Conservation (phyloP, 35 echinoderm and acorn worm species). For the Apostichopus japonicus region DNA sequence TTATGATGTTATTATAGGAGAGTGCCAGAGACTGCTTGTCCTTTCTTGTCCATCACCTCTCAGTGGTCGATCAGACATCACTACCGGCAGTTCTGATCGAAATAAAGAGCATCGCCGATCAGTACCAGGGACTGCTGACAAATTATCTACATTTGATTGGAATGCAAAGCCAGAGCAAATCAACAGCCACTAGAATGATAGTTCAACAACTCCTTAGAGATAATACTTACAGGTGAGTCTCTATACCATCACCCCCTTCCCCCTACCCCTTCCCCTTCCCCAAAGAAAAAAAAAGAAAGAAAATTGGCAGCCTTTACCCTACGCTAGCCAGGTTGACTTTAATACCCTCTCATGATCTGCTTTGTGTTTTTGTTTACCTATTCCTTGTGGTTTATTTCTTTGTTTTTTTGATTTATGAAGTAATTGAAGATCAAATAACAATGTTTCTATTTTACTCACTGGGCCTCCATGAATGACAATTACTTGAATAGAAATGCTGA, state of each 20-base stretch:
- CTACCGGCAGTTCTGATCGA: slow-evolving; percentile 90
- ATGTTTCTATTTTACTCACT: too few species aligned
- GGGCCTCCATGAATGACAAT: too few species aligned
- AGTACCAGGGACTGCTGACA: slow-evolving; percentile 81
- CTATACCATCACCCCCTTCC: too few species aligned
- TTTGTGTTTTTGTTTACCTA: too few species aligned
- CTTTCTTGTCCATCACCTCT: slow-evolving; percentile 86
- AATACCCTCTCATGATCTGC: neutral
- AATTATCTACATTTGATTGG: slow-evolving; percentile 75
- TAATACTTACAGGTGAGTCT: slow-evolving; percentile 63
- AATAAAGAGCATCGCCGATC: slow-evolving; percentile 96
- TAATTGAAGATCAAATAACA: too few species aligned
- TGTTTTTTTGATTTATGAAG: too few species aligned
- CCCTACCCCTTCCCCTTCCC: neutral
- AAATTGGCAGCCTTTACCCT: neutral
- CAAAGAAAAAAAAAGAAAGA: neutral
- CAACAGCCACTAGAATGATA: slow-evolving; percentile 96
- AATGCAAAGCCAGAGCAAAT: slow-evolving; percentile 81
- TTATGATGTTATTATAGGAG: slow-evolving; percentile 51
- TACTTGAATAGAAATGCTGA: too few species aligned
- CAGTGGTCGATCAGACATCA: slow-evolving; percentile 81
- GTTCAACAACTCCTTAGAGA: slow-evolving; percentile 91
- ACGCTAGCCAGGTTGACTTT: too few species aligned
- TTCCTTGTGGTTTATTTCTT: too few species aligned
- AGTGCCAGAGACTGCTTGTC: slow-evolving; percentile 79